These are phyloP conservation scores for Papilio dardanus DNA, from an alignment of 1,140 invertebrate genomes.

Conservation along the genomic window DNA sequence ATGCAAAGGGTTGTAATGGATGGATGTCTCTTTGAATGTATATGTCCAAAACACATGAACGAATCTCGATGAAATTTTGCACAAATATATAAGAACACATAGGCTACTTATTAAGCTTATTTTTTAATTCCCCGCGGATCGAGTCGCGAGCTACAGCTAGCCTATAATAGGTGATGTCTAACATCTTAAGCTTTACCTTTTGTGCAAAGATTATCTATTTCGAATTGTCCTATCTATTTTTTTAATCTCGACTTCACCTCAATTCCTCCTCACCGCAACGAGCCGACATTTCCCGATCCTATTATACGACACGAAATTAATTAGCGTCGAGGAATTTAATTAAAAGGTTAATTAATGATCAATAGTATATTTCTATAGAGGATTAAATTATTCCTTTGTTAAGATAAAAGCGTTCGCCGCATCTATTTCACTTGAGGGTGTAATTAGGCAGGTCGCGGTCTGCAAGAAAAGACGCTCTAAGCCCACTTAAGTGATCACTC, in stretches of 20 bases:
- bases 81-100: no score
- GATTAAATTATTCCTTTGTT: constrained; percentile 16
- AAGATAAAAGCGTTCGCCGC: constrained; percentile 3
- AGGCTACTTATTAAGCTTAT: no score
- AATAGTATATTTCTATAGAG: constrained; percentile 17
- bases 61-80: no score
- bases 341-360: constrained; percentile 18
- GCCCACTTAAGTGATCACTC: neutral
- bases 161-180: no score
- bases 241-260: neutral
- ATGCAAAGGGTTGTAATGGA: no score
- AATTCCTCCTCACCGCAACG: neutral
- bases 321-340: constrained; percentile 6
- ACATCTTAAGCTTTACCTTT: no score
- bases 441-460: neutral
- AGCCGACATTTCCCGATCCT: constrained; percentile 2
- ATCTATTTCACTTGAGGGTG: neutral
- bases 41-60: no score
- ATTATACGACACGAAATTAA: constrained; percentile 17
- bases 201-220: no score
- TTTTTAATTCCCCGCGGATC: no score
- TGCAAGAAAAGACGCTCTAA: neutral
- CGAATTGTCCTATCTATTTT: no score
- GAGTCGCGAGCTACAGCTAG: no score
- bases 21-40: no score